Evolutionary conservation across 1,140 invertebrate species (phyloP), one percentile per base, ranked within the genome.

Genomic region (Sitobion miscanthi): DNA sequence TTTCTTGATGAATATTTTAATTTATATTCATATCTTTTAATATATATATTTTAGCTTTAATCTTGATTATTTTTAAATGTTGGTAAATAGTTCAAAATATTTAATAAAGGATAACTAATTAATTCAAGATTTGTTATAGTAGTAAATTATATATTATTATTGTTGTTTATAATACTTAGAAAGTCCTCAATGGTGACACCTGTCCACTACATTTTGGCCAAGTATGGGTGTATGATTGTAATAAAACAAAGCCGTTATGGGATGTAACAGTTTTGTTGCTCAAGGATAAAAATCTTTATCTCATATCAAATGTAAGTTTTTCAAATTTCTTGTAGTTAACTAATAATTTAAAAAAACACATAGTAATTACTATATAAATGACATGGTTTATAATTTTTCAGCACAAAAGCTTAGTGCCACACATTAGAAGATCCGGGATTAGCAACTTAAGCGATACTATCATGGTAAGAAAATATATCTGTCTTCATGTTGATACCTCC

Each of bases 201-300:
- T 49, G 57, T 52, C 91, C 91, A 1, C 11, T 93, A 42, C 47
- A 85, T 86, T 42, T n/a, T 57, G 52, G 49, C 21, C 62, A 86
- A 20, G 91, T 86, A n/a, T 85, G 82, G 82, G 42, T 93, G 8
- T 86, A 47, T 54, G 91, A 93, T 45, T 42, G 82, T 8, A 85
- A 20, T 42, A 86, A 86, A 17, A 2, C 2, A 25, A 9, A 42
- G 1, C 35, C 49, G 1, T 7, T 8, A 0, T 93, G 91, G 91
- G 49, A 93, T 25, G 1, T 14, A 45, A 93, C 30, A 54, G 14
- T 93, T 52, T 93, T 93, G n/a, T 86, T 93, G 25, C 77, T 93
- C 21, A 54, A 86, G 77, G 47, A 52, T 86, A 93, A 85, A 93
- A 83, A 86, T 45, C 82, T 93, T 4, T 86, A 86, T 83, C 35